Percentiles rank a stretch among this genome's conserved stretches.
phyloP scores from a whole-genome alignment of 2,797 vertebrate genomes.

The Vultur gryphus region DNA sequence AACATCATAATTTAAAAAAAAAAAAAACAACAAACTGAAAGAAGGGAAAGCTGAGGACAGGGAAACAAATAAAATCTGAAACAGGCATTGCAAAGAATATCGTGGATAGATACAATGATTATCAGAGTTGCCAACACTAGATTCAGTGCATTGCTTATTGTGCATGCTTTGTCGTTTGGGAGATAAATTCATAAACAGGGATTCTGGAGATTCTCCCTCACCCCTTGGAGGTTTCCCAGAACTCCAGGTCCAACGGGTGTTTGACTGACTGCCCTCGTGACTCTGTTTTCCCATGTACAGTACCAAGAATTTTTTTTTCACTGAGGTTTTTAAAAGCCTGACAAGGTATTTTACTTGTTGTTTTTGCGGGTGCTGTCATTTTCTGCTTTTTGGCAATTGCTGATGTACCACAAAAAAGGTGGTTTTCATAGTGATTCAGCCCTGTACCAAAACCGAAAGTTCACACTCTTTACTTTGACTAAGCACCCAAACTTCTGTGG shows the following conservation, averaged over 20 bases:
- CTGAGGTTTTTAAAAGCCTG: not conserved
- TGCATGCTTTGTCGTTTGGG: not conserved
- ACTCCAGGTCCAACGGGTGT: not conserved
- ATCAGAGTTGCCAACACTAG: not conserved
- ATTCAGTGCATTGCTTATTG: not conserved
- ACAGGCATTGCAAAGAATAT: not conserved
- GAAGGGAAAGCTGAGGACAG: not conserved
- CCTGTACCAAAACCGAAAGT: not conserved
- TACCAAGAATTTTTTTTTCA: not conserved
- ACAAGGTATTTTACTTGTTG: not conserved
- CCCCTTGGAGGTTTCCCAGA: not conserved
- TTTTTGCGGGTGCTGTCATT: not conserved
- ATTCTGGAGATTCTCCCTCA: not conserved
- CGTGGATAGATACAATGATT: not conserved
- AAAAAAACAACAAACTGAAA: not conserved
- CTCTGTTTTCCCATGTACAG: fast-evolving
- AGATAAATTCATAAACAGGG: not conserved
- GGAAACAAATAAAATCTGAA: not conserved
- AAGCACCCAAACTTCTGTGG: not conserved
- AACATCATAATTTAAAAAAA: not conserved
- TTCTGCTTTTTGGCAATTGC: not conserved
- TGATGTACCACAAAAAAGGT: not conserved
- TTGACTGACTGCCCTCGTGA: not conserved
- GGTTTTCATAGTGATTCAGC: not conserved
- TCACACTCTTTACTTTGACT: not conserved